phyloP scores from a whole-genome alignment of 1,140 invertebrate genomes.

The Aricia agestis region DNA sequence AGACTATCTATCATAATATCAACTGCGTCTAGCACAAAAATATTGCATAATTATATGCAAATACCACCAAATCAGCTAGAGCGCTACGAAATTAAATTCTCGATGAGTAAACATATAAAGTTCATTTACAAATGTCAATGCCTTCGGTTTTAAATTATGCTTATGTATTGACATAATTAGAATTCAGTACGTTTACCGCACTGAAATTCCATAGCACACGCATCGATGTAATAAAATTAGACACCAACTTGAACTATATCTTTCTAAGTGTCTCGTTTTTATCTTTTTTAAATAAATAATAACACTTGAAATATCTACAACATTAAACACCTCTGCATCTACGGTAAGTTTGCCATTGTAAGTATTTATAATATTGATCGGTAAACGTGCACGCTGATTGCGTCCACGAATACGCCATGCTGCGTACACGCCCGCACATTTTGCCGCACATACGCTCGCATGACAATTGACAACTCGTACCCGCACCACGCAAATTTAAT shows the following conservation, averaged over 20 bases:
- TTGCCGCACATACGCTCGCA: too few species aligned
- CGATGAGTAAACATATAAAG: conserved; percentile 8
- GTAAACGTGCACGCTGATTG: neutral
- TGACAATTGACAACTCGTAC: too few species aligned
- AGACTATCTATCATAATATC: neutral
- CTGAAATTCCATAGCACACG: conserved; percentile 7
- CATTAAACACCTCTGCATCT: too few species aligned
- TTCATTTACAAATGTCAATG: conserved; percentile 16
- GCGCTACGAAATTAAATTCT: conserved; percentile 4
- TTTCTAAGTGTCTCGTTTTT: too few species aligned
- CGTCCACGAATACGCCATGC: neutral
- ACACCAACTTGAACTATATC: too few species aligned
- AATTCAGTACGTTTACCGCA: neutral
- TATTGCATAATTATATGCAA: neutral
- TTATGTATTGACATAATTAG: conserved; percentile 11
- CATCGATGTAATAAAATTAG: conserved; percentile 4
- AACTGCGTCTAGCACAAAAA: neutral
- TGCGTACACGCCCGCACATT: neutral
- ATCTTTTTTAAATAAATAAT: too few species aligned
- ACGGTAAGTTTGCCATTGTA: too few species aligned
- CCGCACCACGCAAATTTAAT: too few species aligned
- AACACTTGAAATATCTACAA: too few species aligned
- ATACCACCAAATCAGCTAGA: conserved; percentile 6
- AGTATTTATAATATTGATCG: too few species aligned
- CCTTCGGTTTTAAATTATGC: conserved; percentile 10